Evolutionary conservation across 2,888 invertebrate species (phyloP).

Genomic region (Apodemia duryi): DNA sequence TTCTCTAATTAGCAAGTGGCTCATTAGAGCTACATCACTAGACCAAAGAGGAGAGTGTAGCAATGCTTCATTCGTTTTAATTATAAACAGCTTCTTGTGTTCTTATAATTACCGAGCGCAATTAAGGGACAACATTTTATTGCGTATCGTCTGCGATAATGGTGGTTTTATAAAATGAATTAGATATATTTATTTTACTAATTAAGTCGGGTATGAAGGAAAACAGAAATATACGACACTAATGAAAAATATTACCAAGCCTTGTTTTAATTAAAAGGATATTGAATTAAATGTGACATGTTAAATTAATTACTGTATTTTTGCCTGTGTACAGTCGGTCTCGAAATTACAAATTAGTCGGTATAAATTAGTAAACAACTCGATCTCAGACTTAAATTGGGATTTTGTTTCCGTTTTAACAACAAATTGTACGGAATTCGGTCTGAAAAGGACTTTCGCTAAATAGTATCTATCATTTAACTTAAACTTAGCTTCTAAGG

Average conservation of each 20-base stretch:
- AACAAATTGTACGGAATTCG: no score
- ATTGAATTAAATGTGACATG: constrained; percentile 14
- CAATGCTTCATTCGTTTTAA: constrained; percentile 74
- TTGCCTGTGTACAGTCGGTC: background rate
- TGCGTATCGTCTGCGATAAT: constrained; percentile 54
- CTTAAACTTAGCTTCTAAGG: no score
- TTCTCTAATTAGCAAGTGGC: constrained; percentile 74
- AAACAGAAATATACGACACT: constrained; percentile 12
- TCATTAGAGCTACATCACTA: constrained; percentile 73
- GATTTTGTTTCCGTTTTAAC: no score
- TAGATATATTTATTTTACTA: constrained; percentile 38
- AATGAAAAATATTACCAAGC: constrained; percentile 14
- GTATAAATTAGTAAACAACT: background rate
- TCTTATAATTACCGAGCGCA: constrained; percentile 66
- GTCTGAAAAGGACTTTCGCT: no score
- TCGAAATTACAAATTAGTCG: background rate
- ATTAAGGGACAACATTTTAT: constrained; percentile 64
- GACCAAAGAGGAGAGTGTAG: constrained; percentile 48
- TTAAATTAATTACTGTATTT: constrained; percentile 9
- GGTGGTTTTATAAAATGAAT: constrained; percentile 47
- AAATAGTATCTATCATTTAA: no score
- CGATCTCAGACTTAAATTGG: no score
- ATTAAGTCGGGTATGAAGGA: constrained; percentile 21
- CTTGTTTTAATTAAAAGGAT: constrained; percentile 14
- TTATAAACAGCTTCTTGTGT: constrained; percentile 68